Conservation (phyloP, 2,888 invertebrate genomes). For the Cheilosia soror region DNA sequence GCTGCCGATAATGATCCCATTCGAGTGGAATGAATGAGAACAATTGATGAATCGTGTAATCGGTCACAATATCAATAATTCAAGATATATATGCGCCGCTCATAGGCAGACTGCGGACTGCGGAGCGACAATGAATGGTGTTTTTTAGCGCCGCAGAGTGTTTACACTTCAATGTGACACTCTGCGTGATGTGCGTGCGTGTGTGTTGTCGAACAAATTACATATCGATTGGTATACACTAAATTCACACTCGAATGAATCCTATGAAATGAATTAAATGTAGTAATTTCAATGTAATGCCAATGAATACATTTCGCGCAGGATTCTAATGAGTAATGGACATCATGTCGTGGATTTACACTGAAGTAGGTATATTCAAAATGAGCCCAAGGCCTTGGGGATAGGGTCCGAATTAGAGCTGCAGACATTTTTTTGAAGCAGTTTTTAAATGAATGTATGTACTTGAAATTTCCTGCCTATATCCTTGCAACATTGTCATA, state of each 20-base stretch:
- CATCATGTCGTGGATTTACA: no score
- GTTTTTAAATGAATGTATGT: no score
- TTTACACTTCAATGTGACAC: conserved; percentile 52
- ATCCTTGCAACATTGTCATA: no score
- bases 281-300: background rate
- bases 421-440: no score
- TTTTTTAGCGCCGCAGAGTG: conserved; percentile 46
- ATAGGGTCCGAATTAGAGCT: no score
- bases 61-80: conserved; percentile 22
- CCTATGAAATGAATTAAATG: conserved; percentile 20
- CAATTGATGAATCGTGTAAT: conserved; percentile 56
- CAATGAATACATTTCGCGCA: background rate
- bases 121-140: conserved; percentile 18
- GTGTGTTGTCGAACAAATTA: background rate
- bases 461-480: no score
- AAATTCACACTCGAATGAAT: conserved; percentile 32
- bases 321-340: background rate
- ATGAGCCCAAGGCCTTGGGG: no score
- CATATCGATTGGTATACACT: conserved; percentile 12
- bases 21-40: conserved; percentile 60
- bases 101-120: background rate
- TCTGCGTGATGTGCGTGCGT: conserved; percentile 9
- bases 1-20: conserved; percentile 33
- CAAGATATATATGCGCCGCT: background rate
- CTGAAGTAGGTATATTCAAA: no score